These are phyloP conservation scores for Zaprionus tsacasi DNA, from an alignment of 1,140 invertebrate genomes.

Conservation along the genomic window DNA sequence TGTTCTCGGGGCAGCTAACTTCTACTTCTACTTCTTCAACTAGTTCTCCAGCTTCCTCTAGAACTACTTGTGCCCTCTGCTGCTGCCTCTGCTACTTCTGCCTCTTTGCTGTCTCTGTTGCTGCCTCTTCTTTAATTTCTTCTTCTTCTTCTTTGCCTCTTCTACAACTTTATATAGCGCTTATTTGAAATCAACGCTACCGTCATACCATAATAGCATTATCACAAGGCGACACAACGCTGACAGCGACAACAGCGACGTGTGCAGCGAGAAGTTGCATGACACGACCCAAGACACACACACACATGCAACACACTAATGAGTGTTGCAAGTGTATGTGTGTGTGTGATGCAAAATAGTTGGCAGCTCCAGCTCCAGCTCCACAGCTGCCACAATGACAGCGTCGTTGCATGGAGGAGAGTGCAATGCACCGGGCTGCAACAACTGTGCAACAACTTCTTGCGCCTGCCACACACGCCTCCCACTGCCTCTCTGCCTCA, in stretches of 20 bases:
- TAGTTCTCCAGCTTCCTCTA: slow-evolving; percentile 1
- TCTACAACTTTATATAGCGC: background rate
- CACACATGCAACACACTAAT: slow-evolving; percentile 49
- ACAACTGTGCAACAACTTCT: slow-evolving; percentile 51
- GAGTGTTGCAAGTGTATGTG: slow-evolving; percentile 19
- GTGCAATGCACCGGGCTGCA: slow-evolving; percentile 55
- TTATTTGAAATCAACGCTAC: slow-evolving; percentile 43
- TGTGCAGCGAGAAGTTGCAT: slow-evolving; percentile 39
- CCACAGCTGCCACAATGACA: slow-evolving; percentile 59
- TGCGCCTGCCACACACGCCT: slow-evolving; percentile 16
- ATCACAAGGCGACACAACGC: slow-evolving; percentile 49
- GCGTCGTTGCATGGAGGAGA: slow-evolving; percentile 31
- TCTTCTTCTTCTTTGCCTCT: slow-evolving; percentile 9
- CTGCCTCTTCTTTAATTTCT: background rate
- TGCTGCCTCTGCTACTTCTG: background rate
- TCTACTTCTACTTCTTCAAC: background rate
- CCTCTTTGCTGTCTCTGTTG: too few relatives aligned
- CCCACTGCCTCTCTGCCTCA: background rate
- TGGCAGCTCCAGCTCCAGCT: slow-evolving; percentile 72
- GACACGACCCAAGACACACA: slow-evolving; percentile 48
- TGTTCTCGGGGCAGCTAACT: slow-evolving; percentile 19
- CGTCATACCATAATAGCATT: slow-evolving; percentile 55
- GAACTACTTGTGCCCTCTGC: background rate
- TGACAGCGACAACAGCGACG: slow-evolving; percentile 18
- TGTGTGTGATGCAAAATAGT: slow-evolving; percentile 70